Evolutionary conservation across 2,797 vertebrate genomes (phyloP), one percentile per base, ranked within the genome.

Genomic region (Calcarius lapponicus): DNA sequence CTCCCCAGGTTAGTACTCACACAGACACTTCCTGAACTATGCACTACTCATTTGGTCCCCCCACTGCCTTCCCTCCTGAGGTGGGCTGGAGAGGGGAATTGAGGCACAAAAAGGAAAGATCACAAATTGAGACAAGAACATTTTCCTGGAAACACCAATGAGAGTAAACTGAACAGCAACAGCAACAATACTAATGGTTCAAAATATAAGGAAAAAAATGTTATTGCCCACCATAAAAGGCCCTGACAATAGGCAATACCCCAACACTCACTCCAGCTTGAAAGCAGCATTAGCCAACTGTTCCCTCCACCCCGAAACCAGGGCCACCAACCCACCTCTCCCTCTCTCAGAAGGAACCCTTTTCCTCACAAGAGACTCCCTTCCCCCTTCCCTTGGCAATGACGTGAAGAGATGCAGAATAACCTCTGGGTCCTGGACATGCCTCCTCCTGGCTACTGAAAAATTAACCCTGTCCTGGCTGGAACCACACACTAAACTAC

Each of bases 41-140:
- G 0, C 19, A 10, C 20, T 20, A 17, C 17, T 22, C 1, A 0
- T 32, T 70, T 42, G 34, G 7, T 40, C 5, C 11, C 24, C 11
- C 3, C 56, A 25, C 7, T 40, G 34, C 13, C 40, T 62, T 45
- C 40, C 20, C 11, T 5, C 6, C 17, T 15, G 9, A 6, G 16
- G 29, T 0, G 3, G 38, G 9, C 73, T 47, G 36, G 11, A 48
- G 21, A 61, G 28, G n/a, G 47, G 17, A 62, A 48, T 0, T 34
- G 40, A 48, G 42, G 31, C 34, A 42, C 14, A 70, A 48, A 54
- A 70, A 17, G 5, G 25, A 40, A 61, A 34, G 17, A 34, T 48
- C 31, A 48, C 9, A 40, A 54, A 48, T 3, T 62, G 34, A 62
- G 25, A 19, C 26, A 48, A 34, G 40, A 78, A 40, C 9, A 48